Conservation (phyloP, 2,797 vertebrate species). For the Eleutherodactylus coqui region DNA sequence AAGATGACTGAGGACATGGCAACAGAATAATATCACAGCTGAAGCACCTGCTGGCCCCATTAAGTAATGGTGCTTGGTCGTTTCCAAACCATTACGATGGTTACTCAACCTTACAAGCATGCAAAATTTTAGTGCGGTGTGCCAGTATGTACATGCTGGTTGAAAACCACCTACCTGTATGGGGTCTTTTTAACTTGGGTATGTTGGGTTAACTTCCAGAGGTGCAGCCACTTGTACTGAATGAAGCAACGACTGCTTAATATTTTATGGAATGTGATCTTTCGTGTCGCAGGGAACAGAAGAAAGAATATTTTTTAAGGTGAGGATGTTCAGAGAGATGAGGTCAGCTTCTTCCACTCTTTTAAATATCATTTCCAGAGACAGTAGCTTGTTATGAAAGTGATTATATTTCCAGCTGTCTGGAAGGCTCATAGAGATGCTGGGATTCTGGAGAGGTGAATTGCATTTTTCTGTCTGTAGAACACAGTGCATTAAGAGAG, state of each 20-base stretch:
- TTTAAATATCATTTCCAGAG: conserved; percentile 50
- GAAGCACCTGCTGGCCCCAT: conserved; percentile 5
- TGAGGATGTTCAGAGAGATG: conserved; percentile 54
- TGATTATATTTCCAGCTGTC: conserved; percentile 57
- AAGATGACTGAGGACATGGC: not conserved
- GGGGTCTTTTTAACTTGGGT: conserved; percentile 9
- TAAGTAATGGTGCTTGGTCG: not conserved
- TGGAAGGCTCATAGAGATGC: conserved; percentile 27
- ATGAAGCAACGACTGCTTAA: conserved; percentile 35
- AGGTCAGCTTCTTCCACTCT: conserved; percentile 54
- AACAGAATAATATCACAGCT: not conserved
- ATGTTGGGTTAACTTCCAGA: conserved; percentile 16
- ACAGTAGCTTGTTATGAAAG: conserved; percentile 49
- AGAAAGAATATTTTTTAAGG: conserved; percentile 33
- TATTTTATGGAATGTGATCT: conserved; percentile 23
- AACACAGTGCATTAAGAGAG: conserved; percentile 25
- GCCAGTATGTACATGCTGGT: conserved; percentile 30
- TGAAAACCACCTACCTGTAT: conserved; percentile 3
- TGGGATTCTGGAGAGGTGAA: conserved; percentile 42
- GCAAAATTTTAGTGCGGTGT: conserved; percentile 26
- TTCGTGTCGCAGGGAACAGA: conserved; percentile 37
- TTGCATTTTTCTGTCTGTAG: conserved; percentile 35
- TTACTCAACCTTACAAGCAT: conserved; percentile 42
- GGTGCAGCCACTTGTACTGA: conserved; percentile 11
- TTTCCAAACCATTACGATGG: conserved; percentile 32